These are phyloP conservation scores for Automeris io DNA, from an alignment of 2,888 invertebrate genomes.

Conservation along the genomic window DNA sequence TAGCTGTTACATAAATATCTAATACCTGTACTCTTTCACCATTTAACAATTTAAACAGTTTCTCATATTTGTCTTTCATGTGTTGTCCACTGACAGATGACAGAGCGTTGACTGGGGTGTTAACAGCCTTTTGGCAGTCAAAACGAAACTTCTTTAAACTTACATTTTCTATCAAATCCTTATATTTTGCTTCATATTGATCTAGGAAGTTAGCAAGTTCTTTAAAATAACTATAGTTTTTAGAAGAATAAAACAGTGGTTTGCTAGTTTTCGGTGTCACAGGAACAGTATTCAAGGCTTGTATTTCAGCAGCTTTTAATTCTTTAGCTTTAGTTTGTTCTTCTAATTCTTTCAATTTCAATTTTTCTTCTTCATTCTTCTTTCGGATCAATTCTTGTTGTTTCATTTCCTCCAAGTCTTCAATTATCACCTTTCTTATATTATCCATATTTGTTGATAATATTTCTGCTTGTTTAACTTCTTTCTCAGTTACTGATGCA, in stretches of 20 bases:
- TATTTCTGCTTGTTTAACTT: constrained; percentile 74
- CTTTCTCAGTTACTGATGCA: constrained; percentile 61
- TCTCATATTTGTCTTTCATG: constrained; percentile 83
- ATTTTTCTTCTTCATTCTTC: constrained; percentile 39
- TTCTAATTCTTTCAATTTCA: constrained; percentile 40
- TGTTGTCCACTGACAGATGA: constrained; percentile 86
- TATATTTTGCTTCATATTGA: constrained; percentile 77
- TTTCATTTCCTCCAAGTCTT: constrained; percentile 45
- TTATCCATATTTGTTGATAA: constrained; percentile 66
- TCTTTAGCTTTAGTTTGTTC: constrained; percentile 37
- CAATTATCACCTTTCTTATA: constrained; percentile 54
- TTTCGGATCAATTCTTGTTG: constrained; percentile 35
- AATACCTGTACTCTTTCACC: constrained; percentile 82
- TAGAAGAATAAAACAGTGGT: constrained; percentile 67
- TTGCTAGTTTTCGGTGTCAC: constrained; percentile 24
- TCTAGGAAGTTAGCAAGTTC: constrained; percentile 76
- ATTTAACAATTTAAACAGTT: constrained; percentile 81
- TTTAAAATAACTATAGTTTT: constrained; percentile 72
- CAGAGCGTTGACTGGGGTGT: constrained; percentile 91
- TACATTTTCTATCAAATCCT: constrained; percentile 77
- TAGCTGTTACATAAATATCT: constrained; percentile 78
- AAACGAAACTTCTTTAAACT: constrained; percentile 86
- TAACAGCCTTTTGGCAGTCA: constrained; percentile 91
- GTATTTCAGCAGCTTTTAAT: constrained; percentile 23
- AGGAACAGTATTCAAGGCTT: constrained; percentile 22